Evolutionary conservation across 2,113 vertebrate species (phyloP).

Genomic region (Galemys pyrenaicus): DNA sequence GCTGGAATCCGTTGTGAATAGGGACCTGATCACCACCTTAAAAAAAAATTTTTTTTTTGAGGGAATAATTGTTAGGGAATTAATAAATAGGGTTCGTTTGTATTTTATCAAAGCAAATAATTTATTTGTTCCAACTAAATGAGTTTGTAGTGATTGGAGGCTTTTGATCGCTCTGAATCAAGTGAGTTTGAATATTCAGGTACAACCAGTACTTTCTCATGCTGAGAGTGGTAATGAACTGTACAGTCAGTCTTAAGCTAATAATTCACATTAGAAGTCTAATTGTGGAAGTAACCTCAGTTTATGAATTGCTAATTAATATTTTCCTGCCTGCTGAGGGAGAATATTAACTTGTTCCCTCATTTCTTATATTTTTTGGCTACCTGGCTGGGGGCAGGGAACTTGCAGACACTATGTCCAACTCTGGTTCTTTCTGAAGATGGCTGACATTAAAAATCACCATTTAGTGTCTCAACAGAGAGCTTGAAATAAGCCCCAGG

Average conservation of each 20-base stretch:
- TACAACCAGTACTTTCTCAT: slow-evolving; percentile 1
- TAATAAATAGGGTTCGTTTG: neutral
- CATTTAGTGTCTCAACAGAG: slow-evolving; percentile 56
- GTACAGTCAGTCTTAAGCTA: slow-evolving; percentile 18
- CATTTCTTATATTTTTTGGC: neutral
- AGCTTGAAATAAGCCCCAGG: slow-evolving; percentile 67
- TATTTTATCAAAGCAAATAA: slow-evolving; percentile 52
- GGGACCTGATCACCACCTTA: neutral
- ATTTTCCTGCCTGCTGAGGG: slow-evolving; percentile 2
- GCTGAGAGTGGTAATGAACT: slow-evolving; percentile 6
- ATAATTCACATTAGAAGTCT: slow-evolving; percentile 49
- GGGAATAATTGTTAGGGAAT: slow-evolving; percentile 4
- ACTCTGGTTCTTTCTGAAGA: slow-evolving; percentile 51
- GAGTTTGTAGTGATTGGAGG: neutral
- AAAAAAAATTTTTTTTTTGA: neutral
- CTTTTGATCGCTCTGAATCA: slow-evolving; percentile 32
- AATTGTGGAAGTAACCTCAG: slow-evolving; percentile 13
- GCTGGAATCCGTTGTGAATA: slow-evolving; percentile 13
- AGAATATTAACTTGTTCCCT: neutral
- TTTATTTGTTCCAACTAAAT: slow-evolving; percentile 43
- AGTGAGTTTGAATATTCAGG: slow-evolving; percentile 31
- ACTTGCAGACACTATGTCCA: neutral
- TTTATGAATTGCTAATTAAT: slow-evolving; percentile 39
- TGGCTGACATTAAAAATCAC: slow-evolving; percentile 54
- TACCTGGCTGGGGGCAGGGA: neutral